phyloP scores from a whole-genome alignment of 2,797 vertebrate species.

The Malurus splendens region DNA sequence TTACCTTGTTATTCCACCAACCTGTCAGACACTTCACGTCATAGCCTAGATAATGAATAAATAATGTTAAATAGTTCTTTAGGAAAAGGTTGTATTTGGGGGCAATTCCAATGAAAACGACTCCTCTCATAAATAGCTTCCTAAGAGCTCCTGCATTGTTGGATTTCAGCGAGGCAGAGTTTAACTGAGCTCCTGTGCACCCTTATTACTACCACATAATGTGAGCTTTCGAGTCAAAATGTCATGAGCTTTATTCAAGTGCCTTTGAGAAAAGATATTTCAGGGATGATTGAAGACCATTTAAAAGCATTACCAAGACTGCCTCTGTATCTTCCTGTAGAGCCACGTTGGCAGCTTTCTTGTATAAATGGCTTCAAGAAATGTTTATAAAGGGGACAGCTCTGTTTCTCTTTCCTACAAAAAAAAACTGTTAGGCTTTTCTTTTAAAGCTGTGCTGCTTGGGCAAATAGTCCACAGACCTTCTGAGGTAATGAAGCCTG shows the following conservation, averaged over 20 bases:
- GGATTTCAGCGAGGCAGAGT: neutral
- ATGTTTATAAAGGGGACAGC: neutral
- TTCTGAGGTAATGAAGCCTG: neutral
- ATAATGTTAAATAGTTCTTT: neutral
- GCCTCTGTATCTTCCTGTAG: neutral
- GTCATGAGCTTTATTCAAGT: neutral
- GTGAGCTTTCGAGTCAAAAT: slow-evolving; percentile 13
- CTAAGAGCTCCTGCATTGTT: neutral
- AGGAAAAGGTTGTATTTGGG: neutral
- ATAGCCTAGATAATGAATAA: neutral
- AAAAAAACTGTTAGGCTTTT: neutral
- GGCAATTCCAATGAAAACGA: neutral
- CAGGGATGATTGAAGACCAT: neutral
- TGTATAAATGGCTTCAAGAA: neutral
- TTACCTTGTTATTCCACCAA: neutral
- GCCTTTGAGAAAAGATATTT: neutral
- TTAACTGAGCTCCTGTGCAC: neutral
- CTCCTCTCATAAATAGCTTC: neutral
- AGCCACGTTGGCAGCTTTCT: neutral
- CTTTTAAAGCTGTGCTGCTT: neutral
- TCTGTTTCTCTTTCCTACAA: neutral
- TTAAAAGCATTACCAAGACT: neutral
- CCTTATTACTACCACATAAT: neutral
- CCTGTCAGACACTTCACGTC: neutral
- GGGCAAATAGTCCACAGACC: neutral